phyloP scores from a whole-genome alignment of 1,140 invertebrate genomes.

The Heliconius congener region DNA sequence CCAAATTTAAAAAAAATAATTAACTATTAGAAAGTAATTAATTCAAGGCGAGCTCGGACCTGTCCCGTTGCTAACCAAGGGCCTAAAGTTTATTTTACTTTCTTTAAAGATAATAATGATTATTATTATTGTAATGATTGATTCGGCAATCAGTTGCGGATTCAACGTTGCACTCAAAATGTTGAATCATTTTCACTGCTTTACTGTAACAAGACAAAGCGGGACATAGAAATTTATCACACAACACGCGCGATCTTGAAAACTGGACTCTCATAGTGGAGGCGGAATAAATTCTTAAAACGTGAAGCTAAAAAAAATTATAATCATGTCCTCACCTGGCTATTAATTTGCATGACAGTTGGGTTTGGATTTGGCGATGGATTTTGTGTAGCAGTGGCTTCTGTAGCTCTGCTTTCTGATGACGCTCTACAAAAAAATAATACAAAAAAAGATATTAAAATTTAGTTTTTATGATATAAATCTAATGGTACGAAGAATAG shows the following conservation, averaged over 20 bases:
- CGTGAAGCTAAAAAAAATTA: not conserved
- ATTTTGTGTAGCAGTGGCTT: slow-evolving; percentile 53
- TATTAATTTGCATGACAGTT: slow-evolving; percentile 73
- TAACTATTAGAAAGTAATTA: too few relatives aligned
- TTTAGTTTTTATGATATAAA: too few relatives aligned
- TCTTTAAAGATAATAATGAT: too few relatives aligned
- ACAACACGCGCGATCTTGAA: too few relatives aligned
- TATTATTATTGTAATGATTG: too few relatives aligned
- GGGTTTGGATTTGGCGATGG: slow-evolving; percentile 42
- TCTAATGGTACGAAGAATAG: too few relatives aligned
- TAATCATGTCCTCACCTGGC: slow-evolving; percentile 49
- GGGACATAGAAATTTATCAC: not conserved
- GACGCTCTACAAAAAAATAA: slow-evolving; percentile 45
- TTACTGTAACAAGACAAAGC: not conserved
- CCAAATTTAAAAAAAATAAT: too few relatives aligned
- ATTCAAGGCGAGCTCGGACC: too few relatives aligned
- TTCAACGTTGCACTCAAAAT: not conserved
- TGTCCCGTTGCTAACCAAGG: too few relatives aligned
- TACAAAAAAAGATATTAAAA: not conserved
- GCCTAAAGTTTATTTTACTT: too few relatives aligned
- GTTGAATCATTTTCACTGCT: not conserved
- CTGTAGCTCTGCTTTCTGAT: slow-evolving; percentile 52
- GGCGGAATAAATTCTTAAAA: not conserved
- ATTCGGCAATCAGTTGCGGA: too few relatives aligned
- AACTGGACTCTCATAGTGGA: too few relatives aligned